Evolutionary conservation across 1,140 invertebrate genomes (phyloP), one percentile per base, ranked within the genome.

Genomic region (Pristionchus pacificus): DNA sequence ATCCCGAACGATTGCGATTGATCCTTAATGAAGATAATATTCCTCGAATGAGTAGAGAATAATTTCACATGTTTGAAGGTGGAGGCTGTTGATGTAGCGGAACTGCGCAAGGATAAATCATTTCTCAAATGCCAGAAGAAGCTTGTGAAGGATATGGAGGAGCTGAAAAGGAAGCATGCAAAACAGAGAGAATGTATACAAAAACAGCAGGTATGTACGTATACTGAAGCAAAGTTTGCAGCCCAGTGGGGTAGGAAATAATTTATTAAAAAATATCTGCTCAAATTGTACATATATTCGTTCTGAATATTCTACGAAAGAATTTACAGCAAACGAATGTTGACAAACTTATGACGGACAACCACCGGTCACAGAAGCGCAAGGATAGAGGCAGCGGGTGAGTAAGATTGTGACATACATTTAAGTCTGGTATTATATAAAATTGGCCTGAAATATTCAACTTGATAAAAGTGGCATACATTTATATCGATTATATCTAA

Each of bases 101-200:
- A 89, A 28, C 86, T 98, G 57, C 89, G 91, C 33, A 89, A 90
- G 78, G 95, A 98, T 82, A 98, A 98, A 86, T 90, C 89, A 58
- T 98, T 93, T 86, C 87, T 91, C 77, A 98, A 98, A 87, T 89
- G 92, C n/a, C 89, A 91, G 49, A 92, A 93, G 80, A 98, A 97
- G 83, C 94, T 98, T 78, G 90, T 92, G 84, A 98, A 98, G 83
- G 95, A 98, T 79, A 81, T 95, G 70, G 95, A 98, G 74, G 87
- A 90, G 13, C 86, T 97, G 84, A 91, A 90, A 81, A 97, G 97
- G 82, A 90, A 91, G 71, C 95, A 98, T 76, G 88, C 91, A 71
- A 99, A 99, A 84, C 95, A 98, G 85, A 90, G 92, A 82, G 87
- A 91, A 74, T 85, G 89, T 24, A 89, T 98, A 80, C 95, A 97